A percentile compares a stretch with the other conserved stretches of the same genome.
Conservation (phyloP, 2,797 vertebrate species). For the Coccyzus lansbergi region DNA sequence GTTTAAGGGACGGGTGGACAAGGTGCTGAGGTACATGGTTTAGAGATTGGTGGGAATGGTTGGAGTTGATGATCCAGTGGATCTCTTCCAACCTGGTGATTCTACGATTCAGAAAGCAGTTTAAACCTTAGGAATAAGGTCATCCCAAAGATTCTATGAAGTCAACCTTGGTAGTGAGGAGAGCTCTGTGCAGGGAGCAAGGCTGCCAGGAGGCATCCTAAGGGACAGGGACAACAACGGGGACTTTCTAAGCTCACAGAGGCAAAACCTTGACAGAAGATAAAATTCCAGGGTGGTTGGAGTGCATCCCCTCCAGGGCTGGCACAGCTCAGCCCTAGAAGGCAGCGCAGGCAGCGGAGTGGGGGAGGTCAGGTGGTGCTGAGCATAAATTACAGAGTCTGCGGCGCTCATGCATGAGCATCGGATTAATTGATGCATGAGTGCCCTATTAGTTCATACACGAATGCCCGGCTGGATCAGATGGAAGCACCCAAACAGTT, state of each 20-base stretch:
- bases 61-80: too few species aligned
- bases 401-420: background rate
- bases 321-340: background rate
- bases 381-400: background rate
- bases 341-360: background rate
- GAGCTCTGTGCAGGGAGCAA: background rate
- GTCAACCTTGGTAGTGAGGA: fast-evolving
- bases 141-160: too few species aligned
- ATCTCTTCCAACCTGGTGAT: too few species aligned
- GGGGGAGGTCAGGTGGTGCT: background rate
- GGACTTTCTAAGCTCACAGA: background rate
- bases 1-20: too few species aligned
- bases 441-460: background rate
- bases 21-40: too few species aligned
- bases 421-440: fast-evolving
- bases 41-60: too few species aligned
- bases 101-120: too few species aligned
- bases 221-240: background rate
- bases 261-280: too few species aligned
- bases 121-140: too few species aligned
- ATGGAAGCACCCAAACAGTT: background rate
- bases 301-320: fast-evolving
- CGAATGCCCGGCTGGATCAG: background rate
- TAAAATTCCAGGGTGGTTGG: background rate
- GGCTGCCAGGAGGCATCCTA: background rate